A percentile compares a stretch with the other conserved stretches of the same genome.
Conservation (phyloP, 1,140 invertebrate genomes). For the Protaetia brevitarsis region DNA sequence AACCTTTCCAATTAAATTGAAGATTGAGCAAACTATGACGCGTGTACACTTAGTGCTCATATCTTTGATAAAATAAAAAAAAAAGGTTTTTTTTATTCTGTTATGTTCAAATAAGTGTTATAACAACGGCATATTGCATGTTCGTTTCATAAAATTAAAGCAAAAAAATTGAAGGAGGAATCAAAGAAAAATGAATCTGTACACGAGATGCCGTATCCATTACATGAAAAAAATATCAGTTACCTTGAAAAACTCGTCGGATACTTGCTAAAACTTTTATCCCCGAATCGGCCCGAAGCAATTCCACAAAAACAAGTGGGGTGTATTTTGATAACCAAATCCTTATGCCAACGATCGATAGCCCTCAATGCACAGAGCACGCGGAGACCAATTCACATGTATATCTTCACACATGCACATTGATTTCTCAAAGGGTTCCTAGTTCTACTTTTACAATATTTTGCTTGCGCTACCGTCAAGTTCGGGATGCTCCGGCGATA, state of each 20-base stretch:
- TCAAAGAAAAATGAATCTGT: not conserved
- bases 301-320: slow-evolving; percentile 6
- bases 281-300: not conserved
- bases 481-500: not conserved
- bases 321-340: slow-evolving; percentile 4
- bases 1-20: too few species aligned
- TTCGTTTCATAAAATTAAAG: not conserved
- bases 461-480: not conserved
- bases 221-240: not conserved
- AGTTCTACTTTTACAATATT: not conserved
- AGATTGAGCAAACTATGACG: too few species aligned
- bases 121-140: too few species aligned
- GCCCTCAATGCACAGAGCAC: not conserved
- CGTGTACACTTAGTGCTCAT: too few species aligned
- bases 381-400: not conserved
- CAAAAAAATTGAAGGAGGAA: not conserved
- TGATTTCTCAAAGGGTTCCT: slow-evolving; percentile 1
- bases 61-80: too few species aligned
- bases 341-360: not conserved
- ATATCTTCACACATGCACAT: slow-evolving; percentile 2
- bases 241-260: not conserved
- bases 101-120: too few species aligned
- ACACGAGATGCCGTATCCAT: not conserved
- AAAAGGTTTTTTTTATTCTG: too few species aligned
- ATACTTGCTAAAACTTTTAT: not conserved